Evolutionary conservation across 2,888 invertebrate genomes (phyloP), one percentile per base, ranked within the genome.

Genomic region (Eristalinus aeneus): DNA sequence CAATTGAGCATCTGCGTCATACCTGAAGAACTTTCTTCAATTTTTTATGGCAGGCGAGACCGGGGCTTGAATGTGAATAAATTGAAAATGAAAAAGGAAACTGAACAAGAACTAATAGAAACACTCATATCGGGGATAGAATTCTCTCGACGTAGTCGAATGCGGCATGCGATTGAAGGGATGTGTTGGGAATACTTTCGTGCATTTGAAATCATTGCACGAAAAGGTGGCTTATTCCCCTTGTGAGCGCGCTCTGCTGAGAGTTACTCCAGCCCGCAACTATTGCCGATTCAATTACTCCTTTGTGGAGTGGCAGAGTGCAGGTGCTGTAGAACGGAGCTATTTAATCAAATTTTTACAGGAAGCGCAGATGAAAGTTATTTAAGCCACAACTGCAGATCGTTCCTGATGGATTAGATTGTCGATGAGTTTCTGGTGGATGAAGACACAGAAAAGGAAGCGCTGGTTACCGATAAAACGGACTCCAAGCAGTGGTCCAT

Each of bases 1-100:
- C 71, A 71, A 71, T 71, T 60, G 71, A 71, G 71, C 71, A 46
- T 71, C 31, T 60, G 39, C 4, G 39, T 71, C n/a, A 71, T 71
- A 71, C 71, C 60, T 71, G 71, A 46, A 23, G n/a, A n/a, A n/a
- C n/a, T n/a, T n/a, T n/a, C n/a, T n/a, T n/a, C n/a, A n/a, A n/a
- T 31, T 46, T 68, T 71, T 31, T 32, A 60, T 71, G 31, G 39
- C 27, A 71, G 36, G 34, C 39, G 16, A 60, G 39, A 22, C 56
- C 39, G 12, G 20, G 1, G 27, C 32, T 20, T 16, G 34, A 63
- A 11, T 63, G 34, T 63, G 20, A 32, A 63, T 20, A 63, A 63
- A 63, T 32, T 63, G 20, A 32, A 63, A 32, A 63, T 5, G 9
- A 10, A 9, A 61, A 32, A 61, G 27, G 5, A 20, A 27, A 22